Percentiles rank a stretch among this genome's conserved stretches.
phyloP scores from a whole-genome alignment of 1,140 invertebrate genomes.

The Frieseomelitta varia region DNA sequence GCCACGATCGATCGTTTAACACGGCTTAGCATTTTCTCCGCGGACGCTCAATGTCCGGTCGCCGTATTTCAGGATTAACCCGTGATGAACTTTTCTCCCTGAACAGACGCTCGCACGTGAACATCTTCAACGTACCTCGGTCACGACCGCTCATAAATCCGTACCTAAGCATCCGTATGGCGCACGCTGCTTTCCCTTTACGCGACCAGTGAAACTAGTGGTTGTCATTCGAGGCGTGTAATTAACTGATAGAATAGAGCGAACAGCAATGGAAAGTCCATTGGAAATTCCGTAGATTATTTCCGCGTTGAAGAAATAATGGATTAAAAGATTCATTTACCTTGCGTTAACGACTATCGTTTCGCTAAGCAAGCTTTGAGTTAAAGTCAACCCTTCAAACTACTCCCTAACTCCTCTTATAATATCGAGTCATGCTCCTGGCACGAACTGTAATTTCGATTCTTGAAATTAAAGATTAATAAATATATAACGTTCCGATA shows the following conservation, averaged over 20 bases:
- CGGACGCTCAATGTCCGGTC: background rate
- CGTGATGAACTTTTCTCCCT: conserved; percentile 38
- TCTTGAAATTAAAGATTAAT: no score
- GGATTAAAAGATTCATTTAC: no score
- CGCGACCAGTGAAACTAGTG: background rate
- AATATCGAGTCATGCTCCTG: no score
- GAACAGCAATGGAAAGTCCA: background rate
- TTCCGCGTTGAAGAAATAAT: background rate
- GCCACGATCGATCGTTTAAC: conserved; percentile 47
- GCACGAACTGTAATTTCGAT: no score
- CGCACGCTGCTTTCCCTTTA: background rate
- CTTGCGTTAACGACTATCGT: no score
- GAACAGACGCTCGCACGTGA: conserved; percentile 36
- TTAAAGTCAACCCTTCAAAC: no score
- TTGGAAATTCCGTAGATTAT: background rate
- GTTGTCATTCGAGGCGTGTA: background rate
- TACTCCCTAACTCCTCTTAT: no score
- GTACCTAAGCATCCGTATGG: conserved; percentile 11
- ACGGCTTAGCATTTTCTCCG: conserved; percentile 38
- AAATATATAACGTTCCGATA: no score
- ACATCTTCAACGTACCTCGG: conserved; percentile 37
- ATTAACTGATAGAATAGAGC: background rate
- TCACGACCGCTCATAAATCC: conserved; percentile 32
- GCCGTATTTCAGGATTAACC: conserved; percentile 53
- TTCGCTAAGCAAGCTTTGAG: no score